Conservation (phyloP, 1,140 invertebrate genomes). For the Sesamia nonagrioides region DNA sequence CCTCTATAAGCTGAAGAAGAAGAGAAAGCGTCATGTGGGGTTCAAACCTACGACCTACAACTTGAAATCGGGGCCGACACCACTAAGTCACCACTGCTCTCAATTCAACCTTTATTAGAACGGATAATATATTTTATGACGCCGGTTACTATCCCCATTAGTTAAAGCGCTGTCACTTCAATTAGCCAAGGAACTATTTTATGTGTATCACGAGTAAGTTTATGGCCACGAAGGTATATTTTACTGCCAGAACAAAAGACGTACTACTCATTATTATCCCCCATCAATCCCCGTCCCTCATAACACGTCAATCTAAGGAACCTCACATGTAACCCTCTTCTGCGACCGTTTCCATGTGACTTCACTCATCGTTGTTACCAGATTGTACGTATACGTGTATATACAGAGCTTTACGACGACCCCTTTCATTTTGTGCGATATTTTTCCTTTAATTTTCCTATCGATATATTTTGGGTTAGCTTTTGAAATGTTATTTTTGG, state of each 20-base stretch:
- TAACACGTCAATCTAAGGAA: conserved; percentile 11
- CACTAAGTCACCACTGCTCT: too few relatives aligned
- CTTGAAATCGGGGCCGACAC: too few relatives aligned
- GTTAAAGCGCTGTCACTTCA: too few relatives aligned
- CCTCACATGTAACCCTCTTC: background rate
- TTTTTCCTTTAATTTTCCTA: background rate
- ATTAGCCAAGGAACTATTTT: too few relatives aligned
- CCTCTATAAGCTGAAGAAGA: too few relatives aligned
- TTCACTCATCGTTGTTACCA: conserved; percentile 10
- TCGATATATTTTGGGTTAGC: background rate
- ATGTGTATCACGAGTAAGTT: too few relatives aligned
- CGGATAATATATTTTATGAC: too few relatives aligned
- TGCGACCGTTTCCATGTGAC: conserved; percentile 1
- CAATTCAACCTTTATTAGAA: too few relatives aligned
- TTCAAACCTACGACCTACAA: too few relatives aligned
- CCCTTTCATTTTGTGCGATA: background rate
- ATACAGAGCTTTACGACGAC: background rate
- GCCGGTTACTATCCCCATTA: too few relatives aligned
- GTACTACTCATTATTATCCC: background rate
- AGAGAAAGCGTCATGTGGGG: too few relatives aligned
- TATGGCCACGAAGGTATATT: background rate
- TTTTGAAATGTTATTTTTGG: background rate
- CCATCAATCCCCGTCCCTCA: background rate
- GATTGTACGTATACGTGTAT: background rate
- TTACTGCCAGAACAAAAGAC: background rate